These are phyloP conservation scores for Sarcophaga subvicina DNA, from an alignment of 2,888 invertebrate genomes.

Conservation along the genomic window DNA sequence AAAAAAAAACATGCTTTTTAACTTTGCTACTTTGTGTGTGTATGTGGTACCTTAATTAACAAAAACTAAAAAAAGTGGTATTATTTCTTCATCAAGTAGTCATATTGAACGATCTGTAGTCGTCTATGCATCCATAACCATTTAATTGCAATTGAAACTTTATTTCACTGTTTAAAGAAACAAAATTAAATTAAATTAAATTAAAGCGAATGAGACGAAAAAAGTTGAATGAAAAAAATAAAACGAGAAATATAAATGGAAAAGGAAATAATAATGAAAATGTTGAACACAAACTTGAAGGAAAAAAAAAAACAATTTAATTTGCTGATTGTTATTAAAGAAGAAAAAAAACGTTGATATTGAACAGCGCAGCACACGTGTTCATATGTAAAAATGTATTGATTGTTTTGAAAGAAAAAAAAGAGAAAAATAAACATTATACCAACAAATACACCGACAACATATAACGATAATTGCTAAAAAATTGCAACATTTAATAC, in stretches of 20 bases:
- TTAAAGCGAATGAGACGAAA: neutral
- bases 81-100: conserved; percentile 1
- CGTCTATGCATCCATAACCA: conserved; percentile 23
- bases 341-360: conserved; percentile 4
- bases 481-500: conserved; percentile 42
- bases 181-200: too few species aligned
- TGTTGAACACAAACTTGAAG: neutral
- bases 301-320: conserved; percentile 31
- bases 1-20: neutral
- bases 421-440: too few species aligned
- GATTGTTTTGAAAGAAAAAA: neutral
- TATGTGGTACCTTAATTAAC: conserved; percentile 17
- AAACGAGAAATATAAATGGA: neutral
- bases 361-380: conserved; percentile 29
- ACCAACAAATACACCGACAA: neutral
- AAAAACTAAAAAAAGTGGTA: neutral
- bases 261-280: conserved; percentile 39
- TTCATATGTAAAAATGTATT: conserved; percentile 1
- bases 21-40: neutral
- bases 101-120: neutral
- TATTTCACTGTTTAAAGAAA: neutral
- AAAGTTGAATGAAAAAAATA: conserved; percentile 17
- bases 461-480: conserved; percentile 14
- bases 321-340: conserved; percentile 31
- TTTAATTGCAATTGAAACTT: conserved; percentile 42